Conservation (phyloP, 1,140 invertebrate species). For the Phocides pigmalion region DNA sequence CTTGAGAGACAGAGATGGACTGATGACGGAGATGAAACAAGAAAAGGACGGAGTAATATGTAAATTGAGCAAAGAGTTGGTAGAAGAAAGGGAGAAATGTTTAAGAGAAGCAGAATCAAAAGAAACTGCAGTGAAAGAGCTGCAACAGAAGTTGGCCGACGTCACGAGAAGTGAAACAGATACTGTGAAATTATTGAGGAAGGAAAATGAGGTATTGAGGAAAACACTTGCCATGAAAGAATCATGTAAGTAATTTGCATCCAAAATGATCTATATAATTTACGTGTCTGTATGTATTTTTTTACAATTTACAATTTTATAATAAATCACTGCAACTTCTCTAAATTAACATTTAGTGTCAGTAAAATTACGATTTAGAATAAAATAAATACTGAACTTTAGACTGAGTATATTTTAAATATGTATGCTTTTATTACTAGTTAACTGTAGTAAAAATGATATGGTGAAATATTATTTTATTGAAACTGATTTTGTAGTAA, state of each 20-base stretch:
- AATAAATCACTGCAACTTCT: too few relatives aligned
- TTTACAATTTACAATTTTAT: too few relatives aligned
- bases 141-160: conserved; percentile 45
- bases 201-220: conserved; percentile 55
- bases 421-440: too few relatives aligned
- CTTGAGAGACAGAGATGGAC: conserved; percentile 43
- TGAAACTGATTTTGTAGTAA: neutral
- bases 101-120: conserved; percentile 42
- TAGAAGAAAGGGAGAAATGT: conserved; percentile 42
- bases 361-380: too few relatives aligned
- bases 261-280: neutral
- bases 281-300: neutral
- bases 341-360: too few relatives aligned
- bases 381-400: too few relatives aligned
- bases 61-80: conserved; percentile 48
- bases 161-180: conserved; percentile 39
- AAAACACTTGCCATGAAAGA: conserved; percentile 50
- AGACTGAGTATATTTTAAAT: too few relatives aligned
- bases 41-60: conserved; percentile 52
- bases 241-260: conserved; percentile 49
- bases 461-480: neutral
- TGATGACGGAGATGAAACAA: conserved; percentile 40
- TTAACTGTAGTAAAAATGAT: neutral
- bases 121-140: conserved; percentile 35
- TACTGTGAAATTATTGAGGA: conserved; percentile 45